phyloP scores from a whole-genome alignment of 2,888 invertebrate species.

The Cenopis cana region DNA sequence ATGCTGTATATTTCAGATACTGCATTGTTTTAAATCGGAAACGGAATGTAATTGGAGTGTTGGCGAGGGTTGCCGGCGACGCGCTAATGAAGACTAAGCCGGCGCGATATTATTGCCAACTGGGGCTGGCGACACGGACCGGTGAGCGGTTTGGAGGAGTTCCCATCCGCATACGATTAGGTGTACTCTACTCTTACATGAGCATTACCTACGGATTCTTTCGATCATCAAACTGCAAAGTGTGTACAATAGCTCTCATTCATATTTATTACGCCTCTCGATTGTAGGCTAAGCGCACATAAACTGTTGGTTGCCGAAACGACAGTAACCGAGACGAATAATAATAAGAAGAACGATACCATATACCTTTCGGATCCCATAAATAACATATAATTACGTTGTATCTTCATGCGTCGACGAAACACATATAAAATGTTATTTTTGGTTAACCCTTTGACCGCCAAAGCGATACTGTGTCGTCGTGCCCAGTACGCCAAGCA shows the following conservation, averaged over 20 bases:
- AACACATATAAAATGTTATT: conserved; percentile 19
- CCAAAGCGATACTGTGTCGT: no score
- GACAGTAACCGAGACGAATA: background rate
- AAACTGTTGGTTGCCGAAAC: background rate
- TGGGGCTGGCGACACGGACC: background rate
- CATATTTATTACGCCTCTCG: background rate
- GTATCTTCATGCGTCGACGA: conserved; percentile 8
- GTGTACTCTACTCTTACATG: background rate
- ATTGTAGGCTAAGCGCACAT: background rate
- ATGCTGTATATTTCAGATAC: background rate
- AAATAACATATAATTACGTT: background rate
- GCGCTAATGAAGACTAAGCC: conserved; percentile 18
- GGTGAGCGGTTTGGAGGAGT: conserved; percentile 11
- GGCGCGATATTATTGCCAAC: conserved; percentile 15
- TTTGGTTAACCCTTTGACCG: no score
- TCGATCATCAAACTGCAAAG: background rate
- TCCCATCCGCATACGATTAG: conserved; percentile 2
- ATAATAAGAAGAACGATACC: background rate
- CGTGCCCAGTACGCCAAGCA: no score
- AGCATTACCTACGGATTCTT: no score
- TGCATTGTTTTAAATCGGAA: background rate
- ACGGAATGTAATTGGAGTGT: conserved; percentile 7
- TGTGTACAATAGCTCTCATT: background rate
- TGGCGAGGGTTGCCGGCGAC: conserved; percentile 2
- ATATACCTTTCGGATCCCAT: background rate